A percentile compares a stretch with the other conserved stretches of the same genome.
These are phyloP conservation scores for Hyperoplus lanceolatus DNA, from an alignment of 2,797 vertebrate species.

Conservation along the genomic window DNA sequence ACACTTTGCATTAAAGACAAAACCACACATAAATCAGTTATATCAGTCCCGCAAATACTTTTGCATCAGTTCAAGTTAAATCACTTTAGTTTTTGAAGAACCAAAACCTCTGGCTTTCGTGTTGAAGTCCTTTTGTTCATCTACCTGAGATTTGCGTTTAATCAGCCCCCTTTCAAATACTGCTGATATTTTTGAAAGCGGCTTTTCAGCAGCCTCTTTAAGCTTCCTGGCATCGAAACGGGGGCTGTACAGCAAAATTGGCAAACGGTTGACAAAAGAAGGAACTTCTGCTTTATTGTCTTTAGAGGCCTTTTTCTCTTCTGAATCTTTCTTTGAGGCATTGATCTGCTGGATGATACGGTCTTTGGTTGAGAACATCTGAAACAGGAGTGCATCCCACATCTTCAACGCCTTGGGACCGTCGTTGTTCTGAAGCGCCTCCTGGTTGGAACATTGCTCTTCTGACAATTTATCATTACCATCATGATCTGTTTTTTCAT, in stretches of 20 bases:
- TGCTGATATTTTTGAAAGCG: conserved; percentile 82
- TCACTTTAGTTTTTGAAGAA: conserved; percentile 48
- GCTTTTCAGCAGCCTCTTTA: conserved; percentile 89
- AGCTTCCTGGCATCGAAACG: conserved; percentile 94
- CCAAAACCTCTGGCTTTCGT: conserved; percentile 90
- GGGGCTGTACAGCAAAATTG: conserved; percentile 91
- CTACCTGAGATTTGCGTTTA: conserved; percentile 79
- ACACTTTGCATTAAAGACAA: not conserved
- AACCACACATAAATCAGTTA: not conserved
- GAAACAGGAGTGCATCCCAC: conserved; percentile 96
- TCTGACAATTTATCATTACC: conserved; percentile 10
- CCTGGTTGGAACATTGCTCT: conserved; percentile 53
- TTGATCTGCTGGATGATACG: conserved; percentile 79
- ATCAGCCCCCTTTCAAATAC: conserved; percentile 84
- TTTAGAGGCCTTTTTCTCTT: conserved; percentile 66
- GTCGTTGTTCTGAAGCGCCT: conserved; percentile 64
- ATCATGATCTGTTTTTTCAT: conserved; percentile 28
- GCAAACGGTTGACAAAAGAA: conserved; percentile 85
- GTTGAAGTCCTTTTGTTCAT: conserved; percentile 91
- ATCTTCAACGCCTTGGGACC: conserved; percentile 87
- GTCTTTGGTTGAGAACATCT: conserved; percentile 89
- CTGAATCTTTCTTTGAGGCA: conserved; percentile 63
- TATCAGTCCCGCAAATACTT: conserved; percentile 17
- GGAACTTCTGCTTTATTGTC: conserved; percentile 67
- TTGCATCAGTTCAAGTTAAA: conserved; percentile 36